These are phyloP conservation scores for Oryzias sinensis DNA, from an alignment of 2,797 vertebrate species.

Conservation along the genomic window DNA sequence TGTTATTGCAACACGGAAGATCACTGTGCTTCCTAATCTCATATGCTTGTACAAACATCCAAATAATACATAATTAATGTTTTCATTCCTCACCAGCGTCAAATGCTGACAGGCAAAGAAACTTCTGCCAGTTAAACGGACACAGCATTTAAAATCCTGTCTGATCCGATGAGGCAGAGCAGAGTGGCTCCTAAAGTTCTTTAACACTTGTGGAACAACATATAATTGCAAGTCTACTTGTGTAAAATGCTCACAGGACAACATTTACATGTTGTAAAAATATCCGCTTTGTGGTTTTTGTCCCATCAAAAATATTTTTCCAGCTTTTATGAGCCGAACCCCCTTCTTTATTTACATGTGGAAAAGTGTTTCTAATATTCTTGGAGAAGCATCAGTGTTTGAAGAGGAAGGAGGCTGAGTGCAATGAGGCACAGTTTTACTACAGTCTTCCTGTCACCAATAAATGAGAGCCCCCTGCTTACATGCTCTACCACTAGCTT, in stretches of 20 bases:
- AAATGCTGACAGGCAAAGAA: conserved; percentile 38
- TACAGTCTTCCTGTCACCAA: conserved; percentile 10
- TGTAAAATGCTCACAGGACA: neutral
- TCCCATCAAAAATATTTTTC: too few relatives aligned
- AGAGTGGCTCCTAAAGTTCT: conserved; percentile 42
- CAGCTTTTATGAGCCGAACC: conserved; percentile 24
- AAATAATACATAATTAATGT: conserved; percentile 70
- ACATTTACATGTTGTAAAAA: neutral
- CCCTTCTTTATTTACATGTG: conserved; percentile 22
- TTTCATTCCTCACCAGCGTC: conserved; percentile 50
- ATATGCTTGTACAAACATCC: conserved; percentile 70
- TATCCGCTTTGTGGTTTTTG: conserved; percentile 2
- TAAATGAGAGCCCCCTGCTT: too few relatives aligned
- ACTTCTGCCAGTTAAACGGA: conserved; percentile 41
- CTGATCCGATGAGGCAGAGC: conserved; percentile 48
- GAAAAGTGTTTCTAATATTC: conserved; percentile 28
- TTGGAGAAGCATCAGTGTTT: conserved; percentile 52
- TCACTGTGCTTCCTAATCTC: conserved; percentile 60
- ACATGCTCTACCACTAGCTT: too few relatives aligned
- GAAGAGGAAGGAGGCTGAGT: conserved; percentile 54
- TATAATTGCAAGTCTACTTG: conserved; percentile 8
- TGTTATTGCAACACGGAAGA: conserved; percentile 66
- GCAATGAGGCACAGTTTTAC: conserved; percentile 48
- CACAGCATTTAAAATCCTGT: conserved; percentile 52
- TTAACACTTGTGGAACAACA: conserved; percentile 26